phyloP scores from a whole-genome alignment of 1,140 invertebrate species.

The Euglossa dilemma region DNA sequence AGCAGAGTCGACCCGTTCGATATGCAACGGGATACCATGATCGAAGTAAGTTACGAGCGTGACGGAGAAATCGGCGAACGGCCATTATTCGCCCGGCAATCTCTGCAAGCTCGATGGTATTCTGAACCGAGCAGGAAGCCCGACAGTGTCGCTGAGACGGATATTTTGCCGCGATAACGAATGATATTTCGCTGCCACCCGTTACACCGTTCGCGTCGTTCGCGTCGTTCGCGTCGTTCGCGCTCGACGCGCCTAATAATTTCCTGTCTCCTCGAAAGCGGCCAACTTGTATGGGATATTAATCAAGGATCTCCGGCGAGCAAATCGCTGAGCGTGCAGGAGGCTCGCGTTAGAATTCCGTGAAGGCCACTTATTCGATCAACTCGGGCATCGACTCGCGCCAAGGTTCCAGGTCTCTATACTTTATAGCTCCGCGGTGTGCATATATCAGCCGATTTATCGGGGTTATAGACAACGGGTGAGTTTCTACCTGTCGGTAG shows the following conservation, averaged over 20 bases:
- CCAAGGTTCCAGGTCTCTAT: constrained; percentile 18
- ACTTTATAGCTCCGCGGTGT: constrained; percentile 1
- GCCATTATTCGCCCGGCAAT: not conserved
- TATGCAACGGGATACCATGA: not conserved
- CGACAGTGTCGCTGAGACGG: not conserved
- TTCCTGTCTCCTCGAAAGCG: not conserved
- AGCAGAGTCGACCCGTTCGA: not conserved
- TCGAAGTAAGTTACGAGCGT: not conserved
- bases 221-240: too few relatives aligned
- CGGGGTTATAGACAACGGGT: constrained; percentile 30
- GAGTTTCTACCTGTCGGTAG: not conserved
- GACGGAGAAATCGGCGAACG: not conserved
- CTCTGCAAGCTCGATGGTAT: too few relatives aligned
- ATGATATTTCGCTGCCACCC: too few relatives aligned
- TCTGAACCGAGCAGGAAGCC: not conserved
- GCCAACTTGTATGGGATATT: constrained; percentile 35
- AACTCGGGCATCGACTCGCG: constrained; percentile 48
- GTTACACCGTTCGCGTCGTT: not conserved
- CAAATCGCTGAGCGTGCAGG: constrained; percentile 20
- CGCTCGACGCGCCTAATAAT: constrained; percentile 2
- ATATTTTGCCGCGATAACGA: not conserved
- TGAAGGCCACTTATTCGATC: constrained; percentile 50
- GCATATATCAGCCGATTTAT: constrained; percentile 19
- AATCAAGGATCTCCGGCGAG: constrained; percentile 29
- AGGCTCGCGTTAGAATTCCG: constrained; percentile 26